Percentiles rank a stretch among this genome's conserved stretches.
Conservation (phyloP, 2,888 invertebrate species). For the Drosophila neotestacea region DNA sequence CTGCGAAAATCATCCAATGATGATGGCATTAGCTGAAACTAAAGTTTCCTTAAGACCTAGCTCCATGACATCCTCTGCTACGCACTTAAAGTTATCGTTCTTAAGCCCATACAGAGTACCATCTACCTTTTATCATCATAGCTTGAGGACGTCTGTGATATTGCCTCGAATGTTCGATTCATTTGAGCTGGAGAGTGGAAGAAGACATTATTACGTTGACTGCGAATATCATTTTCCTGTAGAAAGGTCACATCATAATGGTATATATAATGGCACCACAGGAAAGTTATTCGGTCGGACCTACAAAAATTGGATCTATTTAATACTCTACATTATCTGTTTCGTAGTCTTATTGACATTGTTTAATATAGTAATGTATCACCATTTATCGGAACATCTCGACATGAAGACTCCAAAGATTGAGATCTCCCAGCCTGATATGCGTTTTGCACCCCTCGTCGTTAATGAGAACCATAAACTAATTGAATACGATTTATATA, state of each 20-base stretch:
- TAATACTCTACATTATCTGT: background rate
- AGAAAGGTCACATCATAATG: background rate
- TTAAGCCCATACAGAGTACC: background rate
- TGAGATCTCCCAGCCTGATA: conserved; percentile 39
- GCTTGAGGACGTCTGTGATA: conserved; percentile 1
- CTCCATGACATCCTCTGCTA: background rate
- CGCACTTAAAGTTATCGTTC: background rate
- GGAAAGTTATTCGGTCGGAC: conserved; percentile 8
- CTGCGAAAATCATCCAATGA: background rate
- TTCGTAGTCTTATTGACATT: conserved; percentile 4
- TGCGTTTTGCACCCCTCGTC: conserved; percentile 41
- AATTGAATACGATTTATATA: conserved; percentile 38
- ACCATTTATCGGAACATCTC: conserved; percentile 19
- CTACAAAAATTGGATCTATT: conserved; percentile 23
- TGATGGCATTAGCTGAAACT: background rate
- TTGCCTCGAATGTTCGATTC: background rate
- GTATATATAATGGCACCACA: conserved; percentile 11
- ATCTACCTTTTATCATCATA: background rate
- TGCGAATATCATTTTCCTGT: conserved; percentile 62
- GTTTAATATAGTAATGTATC: conserved; percentile 19
- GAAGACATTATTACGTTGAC: conserved; percentile 38
- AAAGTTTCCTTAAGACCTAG: background rate
- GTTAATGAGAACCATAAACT: background rate
- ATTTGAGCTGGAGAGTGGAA: conserved; percentile 17
- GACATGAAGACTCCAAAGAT: conserved; percentile 3